Base-by-base conservation (phyloP, 2,797 vertebrate genomes). In the Enoplosus armatus region DNA sequence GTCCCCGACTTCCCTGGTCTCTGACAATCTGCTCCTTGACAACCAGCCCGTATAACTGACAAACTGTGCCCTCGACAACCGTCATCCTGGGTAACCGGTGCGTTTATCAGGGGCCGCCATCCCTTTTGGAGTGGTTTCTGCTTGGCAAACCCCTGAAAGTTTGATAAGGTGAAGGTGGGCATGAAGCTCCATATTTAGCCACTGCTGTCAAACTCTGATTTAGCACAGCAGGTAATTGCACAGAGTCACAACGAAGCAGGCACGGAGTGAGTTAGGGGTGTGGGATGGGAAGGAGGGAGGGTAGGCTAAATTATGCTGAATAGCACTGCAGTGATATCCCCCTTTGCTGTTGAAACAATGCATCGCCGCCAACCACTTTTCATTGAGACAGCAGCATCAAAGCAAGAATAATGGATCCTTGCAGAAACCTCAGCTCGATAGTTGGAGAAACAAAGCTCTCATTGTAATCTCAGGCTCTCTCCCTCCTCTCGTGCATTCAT, bases 391-490 rank as follows among this genome's bases (percentile, higher is more conserved):
- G 87, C 91, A 29, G 87, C 90, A 89, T 93, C 92, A 93, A 90
- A 92, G 91, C 92, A 91, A 92, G 91, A 94, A 93, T 92, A 94
- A 93, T 94, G 92, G 90, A 88, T 91, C 88, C 85, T 90, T 76
- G 89, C 91, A 86, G 86, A 89, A 90, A 90, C 85, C 89, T 83
- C 82, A 20, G 90, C 92, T 90, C 79, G 75, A 92, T 91, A 83
- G 90, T 72, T 41, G 85, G 74, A 84, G 84, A 92, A 93, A 94
- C 93, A 94, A 93, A 92, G 90, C 90, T 86, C 83, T 88, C 84
- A 91, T 90, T 93, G 91, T 93, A 92, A 92, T 91, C 87, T 87
- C 79, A 0, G 85, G 60, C 87, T 75, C 86, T 71, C 83, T 80
- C 80, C 74, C 77, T 75, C 84, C 85, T 86, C 84, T 78, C 10